These are phyloP conservation scores for Ambastaia sidthimunki DNA, from an alignment of 2,797 vertebrate genomes.

Conservation along the genomic window DNA sequence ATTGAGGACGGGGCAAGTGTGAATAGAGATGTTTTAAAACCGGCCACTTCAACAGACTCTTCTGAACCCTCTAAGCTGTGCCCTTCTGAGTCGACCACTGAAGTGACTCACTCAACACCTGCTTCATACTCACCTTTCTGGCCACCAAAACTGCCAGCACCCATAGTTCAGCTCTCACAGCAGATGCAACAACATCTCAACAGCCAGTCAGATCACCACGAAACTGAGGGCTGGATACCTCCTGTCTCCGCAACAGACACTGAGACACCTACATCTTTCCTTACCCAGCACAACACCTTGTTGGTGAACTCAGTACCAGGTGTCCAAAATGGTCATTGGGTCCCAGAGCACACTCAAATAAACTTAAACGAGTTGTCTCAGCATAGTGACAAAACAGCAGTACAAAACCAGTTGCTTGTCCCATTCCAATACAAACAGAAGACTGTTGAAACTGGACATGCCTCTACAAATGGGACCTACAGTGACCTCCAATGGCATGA, in stretches of 20 bases:
- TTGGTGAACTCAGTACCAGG: slow-evolving; percentile 42
- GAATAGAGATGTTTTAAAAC: slow-evolving; percentile 31
- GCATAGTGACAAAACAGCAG: slow-evolving; percentile 40
- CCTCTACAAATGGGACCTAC: slow-evolving; percentile 57
- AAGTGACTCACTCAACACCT: slow-evolving; percentile 7
- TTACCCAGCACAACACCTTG: background rate
- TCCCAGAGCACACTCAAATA: slow-evolving; percentile 55
- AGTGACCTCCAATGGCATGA: slow-evolving; percentile 60
- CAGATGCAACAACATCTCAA: slow-evolving; percentile 74
- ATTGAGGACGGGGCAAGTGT: slow-evolving; percentile 22
- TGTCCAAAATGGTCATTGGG: slow-evolving; percentile 66
- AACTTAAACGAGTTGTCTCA: slow-evolving; percentile 60
- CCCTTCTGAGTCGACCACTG: slow-evolving; percentile 37
- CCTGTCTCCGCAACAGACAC: background rate
- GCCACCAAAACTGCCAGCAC: slow-evolving; percentile 57
- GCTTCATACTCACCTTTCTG: slow-evolving; percentile 44
- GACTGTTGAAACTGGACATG: background rate
- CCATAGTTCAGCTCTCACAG: slow-evolving; percentile 77
- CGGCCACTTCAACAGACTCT: slow-evolving; percentile 16
- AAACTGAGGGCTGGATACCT: slow-evolving; percentile 37
- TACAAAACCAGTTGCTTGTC: slow-evolving; percentile 44
- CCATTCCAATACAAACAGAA: slow-evolving; percentile 64
- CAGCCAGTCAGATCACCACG: background rate
- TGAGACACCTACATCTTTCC: slow-evolving; percentile 31
- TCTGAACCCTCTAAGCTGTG: background rate